phyloP scores from a whole-genome alignment of 2,113 vertebrate species.

The Heterochromis multidens region DNA sequence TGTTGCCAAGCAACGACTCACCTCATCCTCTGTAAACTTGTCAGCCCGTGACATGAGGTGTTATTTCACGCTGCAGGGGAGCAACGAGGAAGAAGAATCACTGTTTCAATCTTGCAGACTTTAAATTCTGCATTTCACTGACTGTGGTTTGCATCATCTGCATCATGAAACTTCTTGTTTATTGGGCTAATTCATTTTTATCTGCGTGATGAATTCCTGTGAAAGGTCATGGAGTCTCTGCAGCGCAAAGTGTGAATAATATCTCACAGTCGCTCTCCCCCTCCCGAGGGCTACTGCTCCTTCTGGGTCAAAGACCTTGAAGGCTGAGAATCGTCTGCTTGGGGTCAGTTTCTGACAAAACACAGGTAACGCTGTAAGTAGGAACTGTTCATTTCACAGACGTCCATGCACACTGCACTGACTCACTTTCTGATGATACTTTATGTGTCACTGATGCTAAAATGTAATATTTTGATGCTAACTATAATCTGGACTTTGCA shows the following conservation, averaged over 20 bases:
- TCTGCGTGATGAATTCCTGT: constrained; percentile 4
- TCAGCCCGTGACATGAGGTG: constrained; percentile 43
- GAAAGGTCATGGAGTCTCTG: neutral
- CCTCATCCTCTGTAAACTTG: constrained; percentile 55
- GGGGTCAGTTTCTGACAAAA: constrained; percentile 25
- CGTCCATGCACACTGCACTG: neutral
- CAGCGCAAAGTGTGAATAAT: neutral
- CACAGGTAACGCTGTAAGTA: neutral
- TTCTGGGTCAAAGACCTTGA: constrained; percentile 40
- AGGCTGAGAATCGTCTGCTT: constrained; percentile 1
- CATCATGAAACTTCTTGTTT: neutral
- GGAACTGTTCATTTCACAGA: neutral
- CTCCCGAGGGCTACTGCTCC: neutral
- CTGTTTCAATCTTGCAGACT: constrained; percentile 14
- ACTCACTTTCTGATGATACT: neutral
- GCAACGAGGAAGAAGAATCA: constrained; percentile 11
- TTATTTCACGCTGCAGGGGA: constrained; percentile 45
- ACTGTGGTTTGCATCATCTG: neutral
- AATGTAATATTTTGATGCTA: neutral
- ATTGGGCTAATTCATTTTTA: neutral
- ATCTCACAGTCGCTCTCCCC: neutral
- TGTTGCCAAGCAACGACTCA: constrained; percentile 70
- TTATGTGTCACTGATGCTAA: neutral
- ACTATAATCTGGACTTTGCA: neutral
- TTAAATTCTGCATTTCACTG: constrained; percentile 17